Evolutionary conservation across 2,888 invertebrate genomes (phyloP).

Genomic region (Cephonodes hylas): DNA sequence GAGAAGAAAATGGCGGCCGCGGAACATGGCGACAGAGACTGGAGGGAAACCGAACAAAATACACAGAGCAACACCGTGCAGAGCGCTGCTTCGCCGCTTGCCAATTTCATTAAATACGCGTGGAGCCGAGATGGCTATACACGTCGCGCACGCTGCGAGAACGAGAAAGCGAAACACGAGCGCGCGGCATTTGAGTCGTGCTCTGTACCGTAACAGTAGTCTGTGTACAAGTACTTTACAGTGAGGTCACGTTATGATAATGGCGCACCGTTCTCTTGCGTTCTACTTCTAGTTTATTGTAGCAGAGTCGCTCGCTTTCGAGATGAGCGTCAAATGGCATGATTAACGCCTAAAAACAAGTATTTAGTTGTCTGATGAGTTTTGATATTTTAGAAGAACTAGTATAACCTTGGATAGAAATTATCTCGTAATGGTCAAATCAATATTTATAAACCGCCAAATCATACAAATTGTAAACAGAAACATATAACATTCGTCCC

Average conservation of each 20-base stretch:
- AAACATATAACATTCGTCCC: background rate
- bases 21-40: constrained; percentile 45
- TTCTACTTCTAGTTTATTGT: constrained; percentile 54
- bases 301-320: background rate
- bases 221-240: constrained; percentile 44
- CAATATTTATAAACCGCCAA: background rate
- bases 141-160: constrained; percentile 22
- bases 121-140: constrained; percentile 36
- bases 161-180: constrained; percentile 26
- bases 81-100: constrained; percentile 37
- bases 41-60: constrained; percentile 49
- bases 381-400: background rate
- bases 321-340: background rate
- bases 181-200: constrained; percentile 11
- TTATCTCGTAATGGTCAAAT: background rate
- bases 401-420: background rate
- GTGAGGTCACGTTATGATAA: constrained; percentile 53
- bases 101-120: constrained; percentile 22
- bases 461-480: background rate
- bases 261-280: constrained; percentile 64
- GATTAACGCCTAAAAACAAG: background rate
- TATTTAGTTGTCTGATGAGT: background rate
- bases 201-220: constrained; percentile 44
- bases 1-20: constrained; percentile 77
- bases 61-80: constrained; percentile 34